Evolutionary conservation across 2,113 vertebrate species (phyloP).

Genomic region (human (Homo sapiens)): DNA sequence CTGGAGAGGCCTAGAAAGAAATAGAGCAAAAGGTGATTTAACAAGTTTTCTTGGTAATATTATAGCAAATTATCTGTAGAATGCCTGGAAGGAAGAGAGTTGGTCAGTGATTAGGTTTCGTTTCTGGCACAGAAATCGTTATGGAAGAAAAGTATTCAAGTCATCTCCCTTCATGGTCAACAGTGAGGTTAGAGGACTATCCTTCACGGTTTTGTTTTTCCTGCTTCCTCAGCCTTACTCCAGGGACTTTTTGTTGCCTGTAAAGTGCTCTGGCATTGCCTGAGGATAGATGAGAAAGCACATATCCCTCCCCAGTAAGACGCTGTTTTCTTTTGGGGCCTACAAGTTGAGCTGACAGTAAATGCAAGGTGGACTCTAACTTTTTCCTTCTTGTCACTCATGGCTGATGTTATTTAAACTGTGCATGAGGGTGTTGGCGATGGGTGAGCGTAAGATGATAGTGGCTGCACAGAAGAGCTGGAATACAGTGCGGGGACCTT

Average conservation of each 20-base stretch:
- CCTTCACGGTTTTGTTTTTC: not conserved
- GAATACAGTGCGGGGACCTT: fast-evolving
- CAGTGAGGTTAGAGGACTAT: fast-evolving
- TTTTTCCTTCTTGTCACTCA: fast-evolving
- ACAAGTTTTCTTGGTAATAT: not conserved
- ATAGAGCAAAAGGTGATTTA: fast-evolving
- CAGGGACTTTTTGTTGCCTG: constrained; percentile 76
- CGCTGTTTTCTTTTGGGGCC: constrained; percentile 79
- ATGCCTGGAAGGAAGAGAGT: not conserved
- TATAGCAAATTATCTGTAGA: not conserved
- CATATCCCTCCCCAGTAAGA: constrained; percentile 82
- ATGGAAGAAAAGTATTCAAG: not conserved
- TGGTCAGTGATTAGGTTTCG: no score
- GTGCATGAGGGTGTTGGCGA: not conserved
- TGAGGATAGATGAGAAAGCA: constrained; percentile 85
- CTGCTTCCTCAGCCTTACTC: constrained; percentile 88
- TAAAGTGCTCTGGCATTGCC: constrained; percentile 85
- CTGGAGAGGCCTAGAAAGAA: fast-evolving
- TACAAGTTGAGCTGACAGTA: constrained; percentile 82
- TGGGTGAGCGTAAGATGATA: fast-evolving
- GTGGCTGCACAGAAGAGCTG: fast-evolving
- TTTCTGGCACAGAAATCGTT: not conserved
- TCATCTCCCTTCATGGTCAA: not conserved
- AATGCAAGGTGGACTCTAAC: fast-evolving
- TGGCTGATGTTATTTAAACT: fast-evolving